A percentile compares a stretch with the other conserved stretches of the same genome.
Conservation (phyloP, 2,888 invertebrate genomes). For the Drosophila fulvimacula region DNA sequence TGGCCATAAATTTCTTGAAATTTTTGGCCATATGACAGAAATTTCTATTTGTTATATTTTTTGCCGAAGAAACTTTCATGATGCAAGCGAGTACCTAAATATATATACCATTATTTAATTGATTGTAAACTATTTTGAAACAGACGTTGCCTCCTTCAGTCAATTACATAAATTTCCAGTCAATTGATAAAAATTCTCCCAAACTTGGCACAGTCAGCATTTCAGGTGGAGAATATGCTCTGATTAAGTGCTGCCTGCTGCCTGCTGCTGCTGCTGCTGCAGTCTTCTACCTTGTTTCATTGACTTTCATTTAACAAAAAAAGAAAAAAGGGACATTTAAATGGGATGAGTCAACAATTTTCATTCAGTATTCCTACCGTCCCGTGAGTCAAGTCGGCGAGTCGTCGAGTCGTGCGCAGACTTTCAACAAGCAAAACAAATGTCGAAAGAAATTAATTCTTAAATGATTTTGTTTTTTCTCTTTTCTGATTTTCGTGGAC, state of each 20-base stretch:
- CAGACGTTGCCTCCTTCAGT: too few species aligned
- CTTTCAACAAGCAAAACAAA: constrained; percentile 17
- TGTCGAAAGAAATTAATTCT: constrained; percentile 4
- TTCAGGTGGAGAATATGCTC: not conserved
- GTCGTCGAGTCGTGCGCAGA: not conserved
- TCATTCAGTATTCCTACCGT: not conserved
- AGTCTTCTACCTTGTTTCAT: not conserved
- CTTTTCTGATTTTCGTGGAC: not conserved
- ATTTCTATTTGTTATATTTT: too few species aligned
- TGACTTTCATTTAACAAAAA: constrained; percentile 5
- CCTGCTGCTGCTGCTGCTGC: too few species aligned
- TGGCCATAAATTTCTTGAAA: too few species aligned
- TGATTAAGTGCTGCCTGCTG: not conserved
- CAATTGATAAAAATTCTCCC: not conserved
- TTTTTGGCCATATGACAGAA: too few species aligned
- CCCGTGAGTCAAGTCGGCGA: not conserved
- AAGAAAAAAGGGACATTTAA: constrained; percentile 1
- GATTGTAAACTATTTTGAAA: too few species aligned
- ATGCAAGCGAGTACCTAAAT: too few species aligned
- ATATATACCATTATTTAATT: too few species aligned
- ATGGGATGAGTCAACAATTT: constrained; percentile 16
- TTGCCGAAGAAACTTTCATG: too few species aligned
- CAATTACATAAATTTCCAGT: not conserved
- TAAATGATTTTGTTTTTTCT: constrained; percentile 2
- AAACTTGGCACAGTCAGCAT: not conserved